phyloP scores from a whole-genome alignment of 2,888 invertebrate genomes.

The Nephrotoma guestfalica region DNA sequence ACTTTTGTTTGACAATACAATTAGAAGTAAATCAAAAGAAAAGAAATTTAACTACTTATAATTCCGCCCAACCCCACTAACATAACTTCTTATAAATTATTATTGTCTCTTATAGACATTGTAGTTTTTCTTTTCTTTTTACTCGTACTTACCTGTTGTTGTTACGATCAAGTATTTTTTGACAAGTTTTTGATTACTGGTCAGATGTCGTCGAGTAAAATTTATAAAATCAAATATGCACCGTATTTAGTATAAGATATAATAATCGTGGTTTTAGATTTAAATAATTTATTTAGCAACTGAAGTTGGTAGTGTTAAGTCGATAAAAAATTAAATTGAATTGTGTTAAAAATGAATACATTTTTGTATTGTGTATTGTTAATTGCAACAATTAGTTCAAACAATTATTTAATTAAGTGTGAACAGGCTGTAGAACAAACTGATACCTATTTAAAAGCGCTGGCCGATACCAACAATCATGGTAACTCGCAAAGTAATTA shows the following conservation, averaged over 20 bases:
- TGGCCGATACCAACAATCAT: neutral
- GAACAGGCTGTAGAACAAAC: neutral
- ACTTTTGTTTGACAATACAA: neutral
- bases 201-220: neutral
- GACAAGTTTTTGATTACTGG: neutral
- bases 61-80: neutral
- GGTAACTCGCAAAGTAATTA: neutral
- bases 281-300: neutral
- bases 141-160: neutral
- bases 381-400: neutral
- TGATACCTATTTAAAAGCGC: neutral
- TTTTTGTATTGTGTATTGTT: neutral
- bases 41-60: neutral
- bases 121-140: neutral
- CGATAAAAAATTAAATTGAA: neutral
- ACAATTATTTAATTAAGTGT: neutral
- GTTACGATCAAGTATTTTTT: neutral
- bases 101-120: neutral
- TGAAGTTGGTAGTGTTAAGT: neutral
- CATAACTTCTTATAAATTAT: neutral
- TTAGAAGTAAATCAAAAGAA: neutral
- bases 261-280: neutral
- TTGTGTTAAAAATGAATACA: neutral
- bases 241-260: neutral
- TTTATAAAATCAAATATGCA: neutral